These are phyloP conservation scores for Enteromius radiatus DNA, from an alignment of 2,797 vertebrate species.

Conservation along the genomic window DNA sequence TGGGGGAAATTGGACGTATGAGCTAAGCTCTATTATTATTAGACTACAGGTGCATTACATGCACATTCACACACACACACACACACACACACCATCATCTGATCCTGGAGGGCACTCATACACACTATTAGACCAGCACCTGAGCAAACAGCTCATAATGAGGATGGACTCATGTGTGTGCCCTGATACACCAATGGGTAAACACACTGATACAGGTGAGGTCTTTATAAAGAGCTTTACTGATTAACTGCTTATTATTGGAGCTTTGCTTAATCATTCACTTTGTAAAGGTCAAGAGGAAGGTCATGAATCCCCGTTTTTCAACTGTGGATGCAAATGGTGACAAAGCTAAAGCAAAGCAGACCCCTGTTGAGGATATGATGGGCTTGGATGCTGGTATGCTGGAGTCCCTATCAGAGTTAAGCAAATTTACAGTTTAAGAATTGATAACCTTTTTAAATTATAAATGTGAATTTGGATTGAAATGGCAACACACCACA, in stretches of 20 bases:
- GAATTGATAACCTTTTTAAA: not conserved
- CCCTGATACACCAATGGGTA: slow-evolving; percentile 31
- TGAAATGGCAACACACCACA: not conserved
- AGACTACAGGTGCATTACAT: slow-evolving; percentile 42
- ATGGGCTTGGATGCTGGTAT: not conserved
- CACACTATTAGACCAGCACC: slow-evolving; percentile 50
- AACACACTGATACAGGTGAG: slow-evolving; percentile 47
- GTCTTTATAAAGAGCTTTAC: slow-evolving; percentile 41
- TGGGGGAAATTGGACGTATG: slow-evolving; percentile 18
- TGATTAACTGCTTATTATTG: slow-evolving; percentile 52
- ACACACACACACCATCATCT: slow-evolving; percentile 43
- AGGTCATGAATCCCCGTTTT: slow-evolving; percentile 1
- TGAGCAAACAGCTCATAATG: slow-evolving; percentile 54
- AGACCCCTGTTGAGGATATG: not conserved
- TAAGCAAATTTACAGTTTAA: not conserved
- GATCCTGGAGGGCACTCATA: slow-evolving; percentile 48
- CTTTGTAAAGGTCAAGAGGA: slow-evolving; percentile 40
- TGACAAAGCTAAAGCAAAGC: not conserved
- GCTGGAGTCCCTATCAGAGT: not conserved
- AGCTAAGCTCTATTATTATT: slow-evolving; percentile 8
- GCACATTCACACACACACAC: slow-evolving; percentile 44
- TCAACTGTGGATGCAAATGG: not conserved
- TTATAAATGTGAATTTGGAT: not conserved
- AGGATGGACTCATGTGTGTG: slow-evolving; percentile 37
- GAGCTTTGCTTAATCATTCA: slow-evolving; percentile 30